These are phyloP conservation scores for Actinernus sp. DNA, from an alignment of 92 coral and sea anemone genomes.

Conservation along the genomic window DNA sequence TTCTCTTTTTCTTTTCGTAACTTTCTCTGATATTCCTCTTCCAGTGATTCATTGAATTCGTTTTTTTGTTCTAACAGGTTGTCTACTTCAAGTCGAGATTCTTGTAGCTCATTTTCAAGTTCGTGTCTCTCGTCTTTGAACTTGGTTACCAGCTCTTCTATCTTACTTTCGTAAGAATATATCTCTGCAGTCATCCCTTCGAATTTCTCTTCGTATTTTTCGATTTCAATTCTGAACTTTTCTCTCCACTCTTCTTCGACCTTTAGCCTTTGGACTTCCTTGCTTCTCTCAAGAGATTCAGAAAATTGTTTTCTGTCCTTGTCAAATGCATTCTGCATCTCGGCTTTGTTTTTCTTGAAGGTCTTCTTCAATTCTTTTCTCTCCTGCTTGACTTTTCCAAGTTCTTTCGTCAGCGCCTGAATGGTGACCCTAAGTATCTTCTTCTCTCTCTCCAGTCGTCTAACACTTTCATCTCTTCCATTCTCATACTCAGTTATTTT, in stretches of 20 bases:
- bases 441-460: conserved; percentile 70
- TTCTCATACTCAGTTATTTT: conserved; percentile 44
- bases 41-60: conserved; percentile 56
- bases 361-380: conserved; percentile 81
- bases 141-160: conserved; percentile 68
- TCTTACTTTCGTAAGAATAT: conserved; percentile 47
- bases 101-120: conserved; percentile 57
- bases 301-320: conserved; percentile 65
- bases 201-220: conserved; percentile 53
- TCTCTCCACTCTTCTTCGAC: conserved; percentile 72
- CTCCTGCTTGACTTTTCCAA: conserved; percentile 85
- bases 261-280: conserved; percentile 47
- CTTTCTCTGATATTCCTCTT: conserved; percentile 72
- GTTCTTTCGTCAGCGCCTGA: conserved; percentile 81
- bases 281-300: conserved; percentile 63
- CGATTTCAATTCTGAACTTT: conserved; percentile 75
- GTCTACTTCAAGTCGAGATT: conserved; percentile 56
- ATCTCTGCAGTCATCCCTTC: conserved; percentile 66
- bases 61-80: conserved; percentile 47
- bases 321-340: conserved; percentile 69
- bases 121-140: conserved; percentile 81
- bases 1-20: conserved; percentile 83
- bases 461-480: conserved; percentile 45
- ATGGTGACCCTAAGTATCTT: conserved; percentile 79
- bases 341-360: conserved; percentile 70